phyloP scores from a whole-genome alignment of 2,113 vertebrate species.

The Pedetes capensis region DNA sequence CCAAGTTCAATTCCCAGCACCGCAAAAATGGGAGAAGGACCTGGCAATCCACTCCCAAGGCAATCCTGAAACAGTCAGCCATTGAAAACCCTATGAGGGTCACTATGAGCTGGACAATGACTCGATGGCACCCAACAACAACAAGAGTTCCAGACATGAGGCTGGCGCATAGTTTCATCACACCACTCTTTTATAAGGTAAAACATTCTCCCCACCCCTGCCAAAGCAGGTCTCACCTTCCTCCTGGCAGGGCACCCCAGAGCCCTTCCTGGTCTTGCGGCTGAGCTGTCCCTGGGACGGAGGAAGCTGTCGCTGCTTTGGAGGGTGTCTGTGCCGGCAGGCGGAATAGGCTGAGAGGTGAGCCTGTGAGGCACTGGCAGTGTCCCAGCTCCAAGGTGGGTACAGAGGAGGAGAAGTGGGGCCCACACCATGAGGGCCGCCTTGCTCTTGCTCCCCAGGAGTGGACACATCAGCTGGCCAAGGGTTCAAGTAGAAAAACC shows the following conservation, averaged over 20 bases:
- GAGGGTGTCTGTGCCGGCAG: not conserved
- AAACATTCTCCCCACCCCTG: not conserved
- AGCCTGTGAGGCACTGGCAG: not conserved
- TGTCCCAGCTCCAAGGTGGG: accelerated
- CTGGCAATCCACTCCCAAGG: too few relatives aligned
- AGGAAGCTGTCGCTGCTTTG: not conserved
- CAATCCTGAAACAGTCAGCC: too few relatives aligned
- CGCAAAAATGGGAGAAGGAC: too few relatives aligned
- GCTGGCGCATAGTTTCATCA: not conserved
- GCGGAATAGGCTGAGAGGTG: not conserved
- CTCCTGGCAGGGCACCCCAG: accelerated
- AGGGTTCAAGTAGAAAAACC: not conserved
- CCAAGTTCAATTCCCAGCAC: too few relatives aligned
- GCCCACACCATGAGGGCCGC: accelerated
- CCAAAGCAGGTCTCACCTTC: not conserved
- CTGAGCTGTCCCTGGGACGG: accelerated
- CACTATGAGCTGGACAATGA: too few relatives aligned
- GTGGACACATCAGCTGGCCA: too few relatives aligned
- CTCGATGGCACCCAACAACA: too few relatives aligned
- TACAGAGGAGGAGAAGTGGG: not conserved
- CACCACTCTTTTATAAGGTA: not conserved
- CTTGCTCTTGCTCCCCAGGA: not conserved
- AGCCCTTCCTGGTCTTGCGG: not conserved
- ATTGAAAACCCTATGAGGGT: too few relatives aligned
- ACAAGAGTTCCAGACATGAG: not conserved